A percentile compares a stretch with the other conserved stretches of the same genome.
Conservation (phyloP, 2,888 invertebrate species). For the Hypena proboscidalis region DNA sequence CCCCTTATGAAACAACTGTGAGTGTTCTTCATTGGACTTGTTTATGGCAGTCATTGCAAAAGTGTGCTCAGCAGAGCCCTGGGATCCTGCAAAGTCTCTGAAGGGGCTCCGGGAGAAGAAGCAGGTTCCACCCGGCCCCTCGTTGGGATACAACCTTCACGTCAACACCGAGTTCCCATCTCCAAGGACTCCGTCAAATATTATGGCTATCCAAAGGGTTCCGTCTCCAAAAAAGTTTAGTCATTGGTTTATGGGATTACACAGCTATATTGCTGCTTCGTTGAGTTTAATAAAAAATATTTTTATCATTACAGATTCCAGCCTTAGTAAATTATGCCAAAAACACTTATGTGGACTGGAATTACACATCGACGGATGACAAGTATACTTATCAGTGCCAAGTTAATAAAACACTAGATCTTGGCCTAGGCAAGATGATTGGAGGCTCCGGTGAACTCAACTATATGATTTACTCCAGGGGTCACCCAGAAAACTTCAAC, state of each 20-base stretch:
- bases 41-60: too few species aligned
- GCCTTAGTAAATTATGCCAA: constrained; percentile 7
- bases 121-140: too few species aligned
- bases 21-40: too few species aligned
- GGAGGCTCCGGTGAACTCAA: constrained; percentile 27
- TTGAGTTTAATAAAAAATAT: background rate
- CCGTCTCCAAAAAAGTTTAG: too few species aligned
- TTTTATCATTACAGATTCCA: constrained; percentile 26
- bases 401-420: background rate
- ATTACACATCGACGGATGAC: constrained; percentile 17
- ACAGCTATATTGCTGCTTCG: background rate
- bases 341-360: constrained; percentile 21
- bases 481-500: constrained; percentile 18
- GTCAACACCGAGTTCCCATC: too few species aligned
- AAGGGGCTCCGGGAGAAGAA: too few species aligned
- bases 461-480: constrained; percentile 26
- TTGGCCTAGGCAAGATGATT: constrained; percentile 23
- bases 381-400: constrained; percentile 13
- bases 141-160: too few species aligned
- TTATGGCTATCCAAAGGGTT: too few species aligned
- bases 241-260: background rate
- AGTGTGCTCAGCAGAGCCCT: too few species aligned
- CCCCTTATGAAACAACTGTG: constrained; percentile 24
- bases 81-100: too few species aligned
- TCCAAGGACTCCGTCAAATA: too few species aligned